Evolutionary conservation across 1,140 invertebrate genomes (phyloP).

Genomic region (Lucilia sericata): DNA sequence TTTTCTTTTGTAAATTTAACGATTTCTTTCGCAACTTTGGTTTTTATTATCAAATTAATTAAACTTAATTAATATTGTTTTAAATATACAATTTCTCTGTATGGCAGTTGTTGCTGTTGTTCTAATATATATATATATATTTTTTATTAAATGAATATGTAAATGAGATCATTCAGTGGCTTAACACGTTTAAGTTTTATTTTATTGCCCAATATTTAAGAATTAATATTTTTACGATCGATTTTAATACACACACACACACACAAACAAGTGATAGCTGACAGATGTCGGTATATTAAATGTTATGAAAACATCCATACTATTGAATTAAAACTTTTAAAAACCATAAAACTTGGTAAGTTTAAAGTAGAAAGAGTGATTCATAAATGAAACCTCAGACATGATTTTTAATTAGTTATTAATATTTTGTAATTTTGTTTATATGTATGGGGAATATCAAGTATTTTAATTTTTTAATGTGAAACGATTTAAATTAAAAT

Average conservation of each 20-base stretch:
- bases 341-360: background rate
- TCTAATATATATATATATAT: too few relatives aligned
- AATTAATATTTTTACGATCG: constrained; percentile 41
- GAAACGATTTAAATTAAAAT: background rate
- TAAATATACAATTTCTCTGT: background rate
- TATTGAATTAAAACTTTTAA: background rate
- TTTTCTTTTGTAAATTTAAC: background rate
- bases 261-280: background rate
- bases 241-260: background rate
- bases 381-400: background rate
- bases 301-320: background rate
- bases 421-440: background rate
- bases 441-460: too few relatives aligned
- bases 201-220: constrained; percentile 39
- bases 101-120: background rate
- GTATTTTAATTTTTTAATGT: background rate
- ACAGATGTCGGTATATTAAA: background rate
- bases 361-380: background rate
- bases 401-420: background rate
- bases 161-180: constrained; percentile 41
- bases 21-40: background rate
- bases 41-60: background rate
- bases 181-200: constrained; percentile 40
- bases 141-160: constrained; percentile 14
- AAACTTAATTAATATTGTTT: constrained; percentile 22